Evolutionary conservation across 2,888 invertebrate species (phyloP).

Genomic region (Leptodirus hochenwartii): DNA sequence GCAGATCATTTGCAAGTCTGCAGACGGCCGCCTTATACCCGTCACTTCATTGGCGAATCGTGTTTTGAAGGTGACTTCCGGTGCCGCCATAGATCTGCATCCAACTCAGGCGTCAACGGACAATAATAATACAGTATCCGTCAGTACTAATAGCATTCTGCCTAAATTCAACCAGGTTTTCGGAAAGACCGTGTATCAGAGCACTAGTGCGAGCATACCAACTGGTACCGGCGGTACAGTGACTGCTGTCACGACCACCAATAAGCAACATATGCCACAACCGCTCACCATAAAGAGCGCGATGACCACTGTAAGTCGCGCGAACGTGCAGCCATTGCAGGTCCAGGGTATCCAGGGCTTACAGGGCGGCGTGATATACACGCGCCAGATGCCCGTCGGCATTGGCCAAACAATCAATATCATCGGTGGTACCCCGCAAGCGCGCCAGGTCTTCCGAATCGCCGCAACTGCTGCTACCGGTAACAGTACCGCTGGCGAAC

Average conservation of each 20-base stretch:
- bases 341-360: constrained; percentile 36
- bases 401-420: constrained; percentile 40
- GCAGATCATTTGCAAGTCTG: constrained; percentile 44
- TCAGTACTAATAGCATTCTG: constrained; percentile 27
- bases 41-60: constrained; percentile 34
- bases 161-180: constrained; percentile 69
- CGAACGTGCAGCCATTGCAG: constrained; percentile 14
- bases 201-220: constrained; percentile 16
- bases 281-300: constrained; percentile 12
- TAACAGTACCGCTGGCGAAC: no score
- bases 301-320: constrained; percentile 10
- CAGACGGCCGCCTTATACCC: constrained; percentile 38
- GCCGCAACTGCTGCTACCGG: constrained; percentile 26
- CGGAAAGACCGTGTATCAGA: constrained; percentile 47
- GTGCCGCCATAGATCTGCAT: no score
- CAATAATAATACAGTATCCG: no score
- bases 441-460: constrained; percentile 26
- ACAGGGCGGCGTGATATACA: constrained; percentile 52
- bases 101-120: no score
- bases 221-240: constrained; percentile 5
- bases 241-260: no score
- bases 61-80: constrained; percentile 30
- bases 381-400: constrained; percentile 51
- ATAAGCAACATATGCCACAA: constrained; percentile 13
- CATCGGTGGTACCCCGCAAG: constrained; percentile 31